Evolutionary conservation across 2,797 vertebrate genomes (phyloP), one percentile per base, ranked within the genome.

Genomic region (Catharus ustulatus): DNA sequence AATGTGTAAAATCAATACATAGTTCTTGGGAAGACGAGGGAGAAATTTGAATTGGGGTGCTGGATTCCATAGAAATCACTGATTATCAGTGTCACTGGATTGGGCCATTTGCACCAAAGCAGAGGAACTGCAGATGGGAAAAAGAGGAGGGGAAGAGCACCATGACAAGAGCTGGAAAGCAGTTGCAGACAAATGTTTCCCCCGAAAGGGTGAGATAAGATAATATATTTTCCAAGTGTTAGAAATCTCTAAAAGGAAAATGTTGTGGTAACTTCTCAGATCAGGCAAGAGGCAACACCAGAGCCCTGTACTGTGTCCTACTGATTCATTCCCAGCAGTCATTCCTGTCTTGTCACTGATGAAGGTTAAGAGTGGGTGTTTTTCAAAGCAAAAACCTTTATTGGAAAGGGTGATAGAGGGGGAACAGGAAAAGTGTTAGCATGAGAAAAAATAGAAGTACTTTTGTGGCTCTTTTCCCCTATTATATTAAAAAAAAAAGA

Each of bases 201-300:
- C 38, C 75, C 17, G 5, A 71, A 95, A 82, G n/a, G 34, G 36
- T 49, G 79, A 89, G 93, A 94, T 95, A 95, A 95, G 94, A 93
- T 95, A 95, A 61, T 61, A 16, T 26, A 69, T 49, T 95, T 94
- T 90, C 80, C 2, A 0, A 63, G 49, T 62, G 26, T 69, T 91
- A 84, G 63, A 78, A 78, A 84, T 69, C 67, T 84, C 32, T 82
- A 10, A 79, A 81, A 79, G 54, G 73, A 92, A 93, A 89, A 88
- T 36, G 59, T 38, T 82, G 57, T 40, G 71, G 58, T 92, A 64
- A 74, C 54, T 89, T 67, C 72, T 82, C 20, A 55, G 58, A 48
- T 77, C 24, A 58, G 19, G 54, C 48, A 72, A 61, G 63, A 73
- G 55, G 57, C 54, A 80, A 27, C 36, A 77, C 32, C 55, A 67